Evolutionary conservation across 2,888 invertebrate genomes (phyloP), one percentile per base, ranked within the genome.

Genomic region (Agrotis segetum): DNA sequence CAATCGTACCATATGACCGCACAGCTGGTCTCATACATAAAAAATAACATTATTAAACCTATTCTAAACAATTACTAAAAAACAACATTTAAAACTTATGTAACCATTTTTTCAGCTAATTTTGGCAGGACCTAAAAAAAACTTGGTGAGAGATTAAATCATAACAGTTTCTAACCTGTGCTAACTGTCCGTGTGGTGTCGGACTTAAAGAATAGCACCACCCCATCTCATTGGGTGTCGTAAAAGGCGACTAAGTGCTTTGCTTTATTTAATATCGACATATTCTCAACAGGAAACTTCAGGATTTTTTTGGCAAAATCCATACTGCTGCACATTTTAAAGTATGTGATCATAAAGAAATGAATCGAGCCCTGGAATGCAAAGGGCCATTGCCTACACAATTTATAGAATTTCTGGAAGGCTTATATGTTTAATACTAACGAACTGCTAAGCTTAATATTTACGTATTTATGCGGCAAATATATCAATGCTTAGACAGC

Each of bases 81-180:
- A 17, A 29, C n/a, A 17, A 1, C 34, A 56, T 14, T 56, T n/a
- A 56, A 56, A 56, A 19, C 11, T 40, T 1, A 14, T 34, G 34
- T 56, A 56, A 17, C n/a, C 56, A 19, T 34, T 56, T 56, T 56
- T 56, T 56, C 56, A 56, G 56, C 56, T 7, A 56, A 56, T 56
- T 13, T 19, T 56, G 40, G 40, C 59, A 44, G 59, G 59, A 56
- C 56, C 34, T 60, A 60, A 44, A 60, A 60, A 24, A 24, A 47
- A 46, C 11, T 60, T 60, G 21, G 46, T 60, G 46, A 34, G 58
- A 44, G 34, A 40, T 21, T 61, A 11, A 62, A 62, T 29, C 14
- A 34, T 29, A 49, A 49, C 29, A 16, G 47, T 19, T 17, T 6
- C 21, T 56, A 56, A 56, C n/a, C 13, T 56, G 56, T 56, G 56